Conservation (phyloP, 2,888 invertebrate genomes). For the Athrips mouffetella region DNA sequence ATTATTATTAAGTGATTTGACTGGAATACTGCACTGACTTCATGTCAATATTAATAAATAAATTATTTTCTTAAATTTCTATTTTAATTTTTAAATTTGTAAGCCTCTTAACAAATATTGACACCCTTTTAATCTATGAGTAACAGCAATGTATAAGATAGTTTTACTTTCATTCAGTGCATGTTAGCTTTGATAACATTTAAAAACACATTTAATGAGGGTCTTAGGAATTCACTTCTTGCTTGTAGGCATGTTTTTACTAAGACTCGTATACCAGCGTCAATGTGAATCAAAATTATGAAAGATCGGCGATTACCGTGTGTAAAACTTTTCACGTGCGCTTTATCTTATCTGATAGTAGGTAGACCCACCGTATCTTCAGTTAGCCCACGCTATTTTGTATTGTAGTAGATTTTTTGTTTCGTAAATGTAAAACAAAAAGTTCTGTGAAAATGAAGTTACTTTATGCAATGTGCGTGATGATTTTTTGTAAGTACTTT, state of each 20-base stretch:
- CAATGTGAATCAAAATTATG: no score
- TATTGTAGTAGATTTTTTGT: neutral
- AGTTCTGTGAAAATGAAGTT: constrained; percentile 3
- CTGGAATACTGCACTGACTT: neutral
- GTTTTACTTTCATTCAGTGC: constrained; percentile 1
- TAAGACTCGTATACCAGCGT: no score
- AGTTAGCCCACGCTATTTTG: neutral
- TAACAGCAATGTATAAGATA: no score
- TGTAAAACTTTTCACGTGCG: no score
- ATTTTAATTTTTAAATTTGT: neutral
- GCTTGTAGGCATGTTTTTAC: no score
- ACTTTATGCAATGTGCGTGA: constrained; percentile 20
- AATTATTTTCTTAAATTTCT: constrained; percentile 5
- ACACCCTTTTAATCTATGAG: no score
- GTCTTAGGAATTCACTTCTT: no score
- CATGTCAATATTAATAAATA: constrained; percentile 5
- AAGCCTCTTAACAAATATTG: no score
- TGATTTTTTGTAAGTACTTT: constrained; percentile 46
- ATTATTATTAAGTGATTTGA: neutral
- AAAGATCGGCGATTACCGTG: no score
- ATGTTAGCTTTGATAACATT: no score
- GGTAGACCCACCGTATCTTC: neutral
- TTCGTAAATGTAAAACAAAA: neutral
- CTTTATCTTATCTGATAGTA: constrained; percentile 13
- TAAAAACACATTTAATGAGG: no score